Base-by-base conservation (phyloP, 2,888 invertebrate species). In the Acleris literana region DNA sequence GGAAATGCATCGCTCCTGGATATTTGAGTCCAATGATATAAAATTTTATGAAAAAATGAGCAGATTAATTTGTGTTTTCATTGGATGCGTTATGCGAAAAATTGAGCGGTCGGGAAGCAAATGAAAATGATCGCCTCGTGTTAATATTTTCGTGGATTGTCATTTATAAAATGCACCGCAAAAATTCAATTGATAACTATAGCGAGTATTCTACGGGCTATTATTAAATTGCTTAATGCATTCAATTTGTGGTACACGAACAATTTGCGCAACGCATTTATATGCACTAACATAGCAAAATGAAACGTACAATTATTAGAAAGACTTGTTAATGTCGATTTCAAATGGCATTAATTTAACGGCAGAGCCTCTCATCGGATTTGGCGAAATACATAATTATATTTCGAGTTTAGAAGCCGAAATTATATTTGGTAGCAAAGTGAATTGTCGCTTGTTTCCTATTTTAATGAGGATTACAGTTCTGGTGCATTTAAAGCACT, bases 61-160 rank as follows among this genome's bases (percentile, higher is more conserved):
- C 82, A 91, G 92, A 92, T 92, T 92, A 92, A 92, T 91, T 92
- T 91, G 85, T 86, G 81, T 90, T 90, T 91, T 86, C 90, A 90
- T 91, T 86, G 90, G 86, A 81, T 78, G 88, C 91, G 88, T 86
- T 90, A 83, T 90, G 92, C 91, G 92, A 92, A 88, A 92, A 92
- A 92, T 92, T 92, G 92, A 81, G 83, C 83, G 84, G 72, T 78
- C 86, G 73, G 83, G 79, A 80, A 82, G 82, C 85, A 87, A 92
- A 91, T 92, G 87, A 85, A 91, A 90, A 90, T 88, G 88, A 89
- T 87, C 82, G 85, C 78, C 69, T 78, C 81, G 75, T 84, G 86
- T 86, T 83, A 86, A 89, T 86, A 85, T 85, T 81, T 83, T 85
- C 74, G 74, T 76, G 80, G 82, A 84, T 82, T 83, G 80, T 86